Evolutionary conservation across 2,113 vertebrate genomes (phyloP), one percentile per base, ranked within the genome.

Genomic region (Xyrauchen texanus): DNA sequence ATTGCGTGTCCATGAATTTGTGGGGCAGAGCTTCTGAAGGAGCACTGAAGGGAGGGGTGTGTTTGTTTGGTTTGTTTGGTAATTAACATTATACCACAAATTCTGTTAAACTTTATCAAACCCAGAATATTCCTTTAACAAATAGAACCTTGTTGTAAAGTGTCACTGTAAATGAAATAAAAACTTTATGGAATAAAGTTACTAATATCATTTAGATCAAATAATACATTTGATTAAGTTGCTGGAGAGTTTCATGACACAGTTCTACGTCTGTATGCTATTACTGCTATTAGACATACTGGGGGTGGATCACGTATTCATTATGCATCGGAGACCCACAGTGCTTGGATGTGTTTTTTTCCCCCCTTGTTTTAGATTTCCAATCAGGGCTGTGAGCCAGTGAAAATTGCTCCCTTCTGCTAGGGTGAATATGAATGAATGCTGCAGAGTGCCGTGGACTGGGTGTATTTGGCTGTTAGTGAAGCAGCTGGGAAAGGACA

Each of bases 321-420:
- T 63, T 16, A 49, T 62, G 45, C n/a, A 13, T 63, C 58, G 13
- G 34, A 51, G 61, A 76, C 13, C 10, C 52, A 49, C 47, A 12
- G 52, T 3, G 3, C 21, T 34, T 52, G n/a, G 15, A 4, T 16
- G 13, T 81, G 78, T 83, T 83, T 83, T 87, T 66, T 85, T 68
- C 21, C 21, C 21, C 21, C 21, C 21, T 77, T 81, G 79, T 77
- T 84, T 72, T 79, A 79, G 58, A 71, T 81, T 69, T 34, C 83
- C 85, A 82, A 87, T 88, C 86, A 84, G 76, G 83, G 71, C 64
- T 10, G 8, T 84, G 64, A 63, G 83, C 77, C 82, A 49, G 76
- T 69, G 88, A 79, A 82, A 84, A 86, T 82, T 78, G 76, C 79
- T 81, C 73, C 61, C 76, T 64, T 78, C 4, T n/a, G 69, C 51